A percentile compares a stretch with the other conserved stretches of the same genome.
Evolutionary conservation across 2,113 vertebrate species (phyloP).

Genomic region (rat (Rattus norvegicus)): DNA sequence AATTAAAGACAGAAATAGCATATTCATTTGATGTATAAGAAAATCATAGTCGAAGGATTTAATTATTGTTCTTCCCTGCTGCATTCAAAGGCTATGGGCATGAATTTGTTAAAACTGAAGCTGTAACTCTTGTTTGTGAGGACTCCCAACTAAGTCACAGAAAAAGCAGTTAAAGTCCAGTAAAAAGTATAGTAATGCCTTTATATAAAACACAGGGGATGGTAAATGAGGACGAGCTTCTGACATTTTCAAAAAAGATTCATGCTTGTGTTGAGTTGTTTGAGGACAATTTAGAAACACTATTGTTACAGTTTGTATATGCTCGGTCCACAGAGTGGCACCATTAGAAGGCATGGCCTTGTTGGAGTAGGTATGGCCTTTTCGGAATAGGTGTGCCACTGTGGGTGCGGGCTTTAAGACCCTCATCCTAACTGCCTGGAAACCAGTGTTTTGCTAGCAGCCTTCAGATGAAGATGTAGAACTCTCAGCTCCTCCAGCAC

Average conservation of each 20-base stretch:
- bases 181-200: not conserved
- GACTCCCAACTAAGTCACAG: conserved; percentile 26
- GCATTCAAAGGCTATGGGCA: not conserved
- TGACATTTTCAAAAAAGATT: not conserved
- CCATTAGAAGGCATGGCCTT: too few species aligned
- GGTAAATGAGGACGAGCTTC: not conserved
- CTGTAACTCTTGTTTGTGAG: not conserved
- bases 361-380: too few species aligned
- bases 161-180: not conserved
- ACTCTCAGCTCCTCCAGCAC: too few species aligned
- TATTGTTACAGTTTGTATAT: too few species aligned
- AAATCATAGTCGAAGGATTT: not conserved
- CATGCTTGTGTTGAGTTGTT: not conserved
- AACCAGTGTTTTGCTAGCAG: too few species aligned
- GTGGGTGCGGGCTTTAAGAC: too few species aligned
- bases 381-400: too few species aligned
- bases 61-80: conserved; percentile 48
- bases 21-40: conserved; percentile 32
- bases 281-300: not conserved
- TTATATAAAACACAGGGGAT: not conserved
- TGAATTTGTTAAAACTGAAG: conserved; percentile 2
- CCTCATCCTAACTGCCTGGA: too few species aligned
- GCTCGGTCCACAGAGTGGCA: too few species aligned
- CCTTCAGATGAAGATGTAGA: too few species aligned
- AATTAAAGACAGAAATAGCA: conserved; percentile 19